phyloP scores from a whole-genome alignment of 2,113 vertebrate species.

The Prolemur simus region DNA sequence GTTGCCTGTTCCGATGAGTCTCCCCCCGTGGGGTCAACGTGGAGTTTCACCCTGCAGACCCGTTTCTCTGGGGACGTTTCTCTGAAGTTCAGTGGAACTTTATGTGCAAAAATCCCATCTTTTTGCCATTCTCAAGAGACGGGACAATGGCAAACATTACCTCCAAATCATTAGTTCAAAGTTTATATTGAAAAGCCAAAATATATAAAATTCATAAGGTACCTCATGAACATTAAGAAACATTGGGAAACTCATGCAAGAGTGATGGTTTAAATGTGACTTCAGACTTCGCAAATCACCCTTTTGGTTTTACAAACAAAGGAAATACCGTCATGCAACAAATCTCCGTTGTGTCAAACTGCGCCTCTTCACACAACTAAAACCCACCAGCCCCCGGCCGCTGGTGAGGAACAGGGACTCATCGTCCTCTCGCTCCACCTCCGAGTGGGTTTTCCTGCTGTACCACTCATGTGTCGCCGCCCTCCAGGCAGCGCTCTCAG shows the following conservation, averaged over 20 bases:
- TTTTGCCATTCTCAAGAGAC: neutral
- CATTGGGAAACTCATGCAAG: rapidly evolving
- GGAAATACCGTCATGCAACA: rapidly evolving
- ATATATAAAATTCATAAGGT: neutral
- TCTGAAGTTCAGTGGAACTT: neutral
- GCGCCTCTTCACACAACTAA: neutral
- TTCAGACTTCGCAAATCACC: neutral
- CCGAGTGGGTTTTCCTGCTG: rapidly evolving
- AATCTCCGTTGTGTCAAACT: rapidly evolving
- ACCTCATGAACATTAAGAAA: neutral
- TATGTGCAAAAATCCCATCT: neutral
- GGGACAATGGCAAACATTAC: neutral
- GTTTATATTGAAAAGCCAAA: neutral
- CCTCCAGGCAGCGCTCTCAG: rapidly evolving
- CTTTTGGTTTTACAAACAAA: neutral
- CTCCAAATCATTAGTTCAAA: neutral
- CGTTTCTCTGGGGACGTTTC: neutral
- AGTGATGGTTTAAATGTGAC: neutral
- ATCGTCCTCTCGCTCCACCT: neutral
- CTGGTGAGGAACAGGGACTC: rapidly evolving
- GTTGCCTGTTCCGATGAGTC: too few relatives aligned
- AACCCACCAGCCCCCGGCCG: rapidly evolving
- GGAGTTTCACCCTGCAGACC: neutral
- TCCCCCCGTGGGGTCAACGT: too few relatives aligned
- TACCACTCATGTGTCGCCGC: rapidly evolving